A percentile compares a stretch with the other conserved stretches of the same genome.
These are phyloP conservation scores for Echinops telfairi DNA, from an alignment of 2,113 vertebrate species.

Conservation along the genomic window DNA sequence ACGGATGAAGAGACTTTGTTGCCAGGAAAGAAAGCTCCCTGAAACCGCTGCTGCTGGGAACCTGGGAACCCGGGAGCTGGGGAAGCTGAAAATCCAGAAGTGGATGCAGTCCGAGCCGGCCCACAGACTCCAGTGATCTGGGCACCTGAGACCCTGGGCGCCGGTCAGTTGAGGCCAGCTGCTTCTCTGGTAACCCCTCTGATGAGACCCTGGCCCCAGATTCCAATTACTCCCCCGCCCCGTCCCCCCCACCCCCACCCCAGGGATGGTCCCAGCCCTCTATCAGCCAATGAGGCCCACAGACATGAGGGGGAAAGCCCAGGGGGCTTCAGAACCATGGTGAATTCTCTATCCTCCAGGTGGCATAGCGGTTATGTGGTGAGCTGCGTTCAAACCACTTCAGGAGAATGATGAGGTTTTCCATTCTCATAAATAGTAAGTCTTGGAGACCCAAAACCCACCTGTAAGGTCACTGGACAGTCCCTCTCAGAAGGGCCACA, in stretches of 20 bases:
- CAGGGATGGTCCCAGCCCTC: neutral
- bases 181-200: no score
- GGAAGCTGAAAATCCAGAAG: neutral
- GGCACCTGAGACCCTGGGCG: neutral
- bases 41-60: neutral
- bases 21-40: neutral
- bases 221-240: neutral
- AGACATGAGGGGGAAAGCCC: neutral
- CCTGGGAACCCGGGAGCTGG: neutral
- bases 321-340: neutral
- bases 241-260: no score
- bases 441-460: no score
- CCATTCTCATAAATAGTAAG: no score
- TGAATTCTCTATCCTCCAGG: neutral
- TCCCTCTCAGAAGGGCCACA: no score
- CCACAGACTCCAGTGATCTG: neutral
- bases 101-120: accelerated
- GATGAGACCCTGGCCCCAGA: neutral
- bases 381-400: no score
- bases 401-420: no score
- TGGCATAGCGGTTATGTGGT: no score
- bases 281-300: no score
- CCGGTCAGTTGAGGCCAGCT: no score
- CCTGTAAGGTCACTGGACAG: no score
- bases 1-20: neutral